Base-by-base conservation (phyloP, 2,113 vertebrate genomes). In the Varanus komodoensis region DNA sequence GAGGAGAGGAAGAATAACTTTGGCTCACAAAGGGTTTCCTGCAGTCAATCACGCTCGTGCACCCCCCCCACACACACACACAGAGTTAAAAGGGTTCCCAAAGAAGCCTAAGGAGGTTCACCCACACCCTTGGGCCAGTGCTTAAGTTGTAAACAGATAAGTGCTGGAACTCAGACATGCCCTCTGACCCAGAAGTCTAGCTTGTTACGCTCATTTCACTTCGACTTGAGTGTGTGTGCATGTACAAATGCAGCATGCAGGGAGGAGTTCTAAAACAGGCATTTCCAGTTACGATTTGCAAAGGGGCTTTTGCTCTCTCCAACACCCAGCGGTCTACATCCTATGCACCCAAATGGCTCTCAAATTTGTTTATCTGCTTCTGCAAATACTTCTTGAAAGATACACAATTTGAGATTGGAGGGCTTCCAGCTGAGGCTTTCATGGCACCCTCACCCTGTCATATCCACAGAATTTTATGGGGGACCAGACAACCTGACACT, bases 21-120 rank as follows among this genome's bases (percentile, higher is more conserved):
- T 80, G 61, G 67, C 50, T 80, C 74, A 71, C 83, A 80, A 79
- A 89, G 67, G 48, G 74, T 54, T 85, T 89, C 82, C 89, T 78
- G 67, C 88, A 79, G 54, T 8, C 25, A 6, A 12, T 54, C 29
- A 21, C 83, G 52, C 23, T 6, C 17, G 25, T 8, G 57, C 23
- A 15, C 3, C 44, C 29, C 1, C 5, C 29, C 1, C 5, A 61
- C 57, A 61, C 57, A 61, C 9, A 9, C 44, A 17, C 29, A n/a
- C 19, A 44, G 19, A 50, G 64, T 23, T 19, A 29, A 38, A 50
- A 85, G 74, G 64, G n/a, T 69, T 80, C 77, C 48, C 11, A n/a
- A 48, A 84, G 81, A 67, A 89, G 54, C 27, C 50, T 12, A 84
- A 74, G 34, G 57, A 54, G 27, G 32, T 75, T 84, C 81, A 25